Evolutionary conservation across 92 coral and sea anemone species (phyloP), one percentile per base, ranked within the genome.

Genomic region (Porites rus): DNA sequence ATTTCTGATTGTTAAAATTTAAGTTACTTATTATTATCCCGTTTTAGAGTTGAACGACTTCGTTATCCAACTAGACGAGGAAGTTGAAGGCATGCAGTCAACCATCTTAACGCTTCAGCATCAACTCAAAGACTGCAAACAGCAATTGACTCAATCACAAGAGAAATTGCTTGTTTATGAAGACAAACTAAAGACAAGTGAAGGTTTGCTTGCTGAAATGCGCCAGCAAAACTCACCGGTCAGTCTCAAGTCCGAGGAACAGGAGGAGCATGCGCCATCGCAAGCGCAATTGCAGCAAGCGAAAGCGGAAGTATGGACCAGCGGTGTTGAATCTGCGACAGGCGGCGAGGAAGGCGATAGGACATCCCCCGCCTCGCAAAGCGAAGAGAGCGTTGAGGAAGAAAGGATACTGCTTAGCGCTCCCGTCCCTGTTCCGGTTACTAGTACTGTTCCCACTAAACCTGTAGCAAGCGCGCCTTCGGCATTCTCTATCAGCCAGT

Each of bases 11-110:
- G 6, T 38, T 4, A 4, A 38, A 38, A 4, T 38, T 38, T 38
- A 38, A 38, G 46, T 38, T 38, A 38, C 46, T 4, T 1, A 28
- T 54, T 8, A 56, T 56, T 8, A 14, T 75, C 62, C 9, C 51
- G 22, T 74, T 85, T 61, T 84, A 97, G 99, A 97, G 85, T 91
- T 97, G 81, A 97, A 97, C 80, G 99, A 96, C 77, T 97, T 97
- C 88, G 99, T 97, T 25, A 97, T 97, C 79, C 99, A 97, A 71
- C 88, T 97, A 68, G 99, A 97, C 70, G 99, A 97, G 61, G 99
- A 97, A 86, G 99, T 97, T 6, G 99, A 97, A 84, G 99, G 99
- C 24, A 97, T 97, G 99, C 98, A 97, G 90, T 97, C 99, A 22
- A 97, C 99, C 56, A 97, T 97, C 70, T 87, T 97, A 93, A 90